These are phyloP conservation scores for Venturia canescens DNA, from an alignment of 1,140 invertebrate species.

Conservation along the genomic window DNA sequence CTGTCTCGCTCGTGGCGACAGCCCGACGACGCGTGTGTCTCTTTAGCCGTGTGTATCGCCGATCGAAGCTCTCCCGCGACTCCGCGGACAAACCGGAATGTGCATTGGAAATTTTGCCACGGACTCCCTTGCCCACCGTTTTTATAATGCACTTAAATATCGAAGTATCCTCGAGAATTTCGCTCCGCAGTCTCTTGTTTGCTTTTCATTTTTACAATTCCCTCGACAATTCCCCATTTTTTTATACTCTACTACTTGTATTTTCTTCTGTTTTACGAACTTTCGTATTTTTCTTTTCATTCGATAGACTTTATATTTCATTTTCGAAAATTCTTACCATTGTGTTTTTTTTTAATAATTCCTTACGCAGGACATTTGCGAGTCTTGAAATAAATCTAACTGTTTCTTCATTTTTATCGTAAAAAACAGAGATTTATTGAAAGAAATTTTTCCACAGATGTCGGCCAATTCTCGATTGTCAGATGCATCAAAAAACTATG, in stretches of 20 bases:
- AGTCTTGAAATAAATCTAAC: too few relatives aligned
- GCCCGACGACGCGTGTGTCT: slow-evolving; percentile 5
- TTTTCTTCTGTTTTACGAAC: neutral
- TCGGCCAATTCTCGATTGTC: too few relatives aligned
- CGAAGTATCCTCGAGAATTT: neutral
- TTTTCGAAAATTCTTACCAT: too few relatives aligned
- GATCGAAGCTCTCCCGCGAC: slow-evolving; percentile 27
- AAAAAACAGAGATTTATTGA: too few relatives aligned
- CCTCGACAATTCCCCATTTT: neutral
- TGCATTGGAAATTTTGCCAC: slow-evolving; percentile 39
- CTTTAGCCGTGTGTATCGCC: slow-evolving; percentile 22
- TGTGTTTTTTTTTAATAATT: too few relatives aligned
- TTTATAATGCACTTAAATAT: slow-evolving; percentile 23
- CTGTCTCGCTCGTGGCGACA: slow-evolving; percentile 21
- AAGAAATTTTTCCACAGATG: too few relatives aligned
- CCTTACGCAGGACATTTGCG: too few relatives aligned
- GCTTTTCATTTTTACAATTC: neutral
- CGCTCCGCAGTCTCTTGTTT: neutral
- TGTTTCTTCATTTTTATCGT: too few relatives aligned
- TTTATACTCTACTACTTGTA: too few relatives aligned
- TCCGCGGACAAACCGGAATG: slow-evolving; percentile 38
- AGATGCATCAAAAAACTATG: too few relatives aligned
- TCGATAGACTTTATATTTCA: too few relatives aligned
- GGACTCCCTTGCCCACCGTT: slow-evolving; percentile 8
- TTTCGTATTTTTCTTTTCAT: too few relatives aligned